Evolutionary conservation across 2,888 invertebrate species (phyloP).

Genomic region (Stegophylla sp.): DNA sequence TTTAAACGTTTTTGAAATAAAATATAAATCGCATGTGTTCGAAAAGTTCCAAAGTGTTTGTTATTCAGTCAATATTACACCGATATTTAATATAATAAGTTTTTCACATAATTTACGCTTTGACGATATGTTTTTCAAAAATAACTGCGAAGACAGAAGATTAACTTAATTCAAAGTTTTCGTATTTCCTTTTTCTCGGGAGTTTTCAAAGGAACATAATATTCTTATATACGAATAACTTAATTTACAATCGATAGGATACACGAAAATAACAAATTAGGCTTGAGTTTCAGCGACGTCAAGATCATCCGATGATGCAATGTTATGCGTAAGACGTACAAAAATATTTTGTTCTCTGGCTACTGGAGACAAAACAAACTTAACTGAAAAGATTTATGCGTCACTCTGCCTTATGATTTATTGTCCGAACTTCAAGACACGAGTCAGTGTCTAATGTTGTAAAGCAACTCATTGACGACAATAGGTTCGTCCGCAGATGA

Average conservation of each 20-base stretch:
- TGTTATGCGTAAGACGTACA: background rate
- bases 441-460: background rate
- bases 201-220: background rate
- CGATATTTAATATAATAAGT: background rate
- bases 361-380: background rate
- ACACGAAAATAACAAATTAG: background rate
- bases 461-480: too few species aligned
- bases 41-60: background rate
- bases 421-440: conserved; percentile 7
- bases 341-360: background rate
- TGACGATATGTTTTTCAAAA: background rate
- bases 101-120: background rate
- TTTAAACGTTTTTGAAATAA: background rate
- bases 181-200: background rate
- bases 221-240: background rate
- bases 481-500: too few species aligned
- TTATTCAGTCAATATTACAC: background rate
- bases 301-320: background rate
- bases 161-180: background rate
- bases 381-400: conserved; percentile 20
- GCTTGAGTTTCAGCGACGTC: background rate
- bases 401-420: background rate
- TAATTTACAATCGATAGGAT: background rate
- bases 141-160: background rate
- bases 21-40: background rate